These are phyloP conservation scores for Diacarnus erythraeanus DNA, from an alignment of 37 sponge, comb jelly and placozoan genomes.

Conservation along the genomic window DNA sequence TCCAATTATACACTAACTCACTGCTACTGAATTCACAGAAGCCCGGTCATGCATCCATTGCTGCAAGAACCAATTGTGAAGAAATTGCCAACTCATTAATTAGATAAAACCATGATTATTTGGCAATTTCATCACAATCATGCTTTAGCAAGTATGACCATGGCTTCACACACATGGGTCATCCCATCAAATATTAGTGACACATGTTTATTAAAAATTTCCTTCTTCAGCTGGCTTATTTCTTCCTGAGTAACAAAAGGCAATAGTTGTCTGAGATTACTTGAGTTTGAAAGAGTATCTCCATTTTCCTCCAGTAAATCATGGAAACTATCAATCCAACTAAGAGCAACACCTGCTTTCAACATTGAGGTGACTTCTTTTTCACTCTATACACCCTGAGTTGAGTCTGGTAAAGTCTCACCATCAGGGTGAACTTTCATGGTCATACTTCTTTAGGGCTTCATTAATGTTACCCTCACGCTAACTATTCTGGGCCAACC, in stretches of 20 bases:
- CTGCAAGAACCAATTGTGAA: background rate
- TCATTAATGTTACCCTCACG: conserved; percentile 25
- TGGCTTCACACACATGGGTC: conserved; percentile 39
- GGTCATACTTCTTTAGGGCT: conserved; percentile 22
- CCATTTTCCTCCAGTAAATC: conserved; percentile 25
- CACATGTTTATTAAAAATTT: no score
- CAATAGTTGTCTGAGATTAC: conserved; percentile 16
- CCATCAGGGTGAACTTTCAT: conserved; percentile 31
- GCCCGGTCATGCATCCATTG: background rate
- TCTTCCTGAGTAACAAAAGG: conserved; percentile 26
- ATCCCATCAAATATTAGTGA: conserved; percentile 40
- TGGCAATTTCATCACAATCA: conserved; percentile 32
- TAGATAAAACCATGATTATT: no score
- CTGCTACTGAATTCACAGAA: conserved; percentile 4
- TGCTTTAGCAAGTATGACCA: conserved; percentile 20
- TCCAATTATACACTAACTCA: background rate
- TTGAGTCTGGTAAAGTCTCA: conserved; percentile 24
- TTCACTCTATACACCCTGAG: conserved; percentile 26
- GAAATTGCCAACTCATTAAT: background rate
- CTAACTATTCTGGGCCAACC: background rate
- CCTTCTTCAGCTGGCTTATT: background rate
- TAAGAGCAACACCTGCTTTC: conserved; percentile 39
- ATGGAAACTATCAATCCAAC: conserved; percentile 6
- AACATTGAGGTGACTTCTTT: conserved; percentile 37
- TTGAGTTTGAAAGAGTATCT: no score